A percentile compares a stretch with the other conserved stretches of the same genome.
Evolutionary conservation across 2,797 vertebrate genomes (phyloP).

Genomic region (Mus caroli): DNA sequence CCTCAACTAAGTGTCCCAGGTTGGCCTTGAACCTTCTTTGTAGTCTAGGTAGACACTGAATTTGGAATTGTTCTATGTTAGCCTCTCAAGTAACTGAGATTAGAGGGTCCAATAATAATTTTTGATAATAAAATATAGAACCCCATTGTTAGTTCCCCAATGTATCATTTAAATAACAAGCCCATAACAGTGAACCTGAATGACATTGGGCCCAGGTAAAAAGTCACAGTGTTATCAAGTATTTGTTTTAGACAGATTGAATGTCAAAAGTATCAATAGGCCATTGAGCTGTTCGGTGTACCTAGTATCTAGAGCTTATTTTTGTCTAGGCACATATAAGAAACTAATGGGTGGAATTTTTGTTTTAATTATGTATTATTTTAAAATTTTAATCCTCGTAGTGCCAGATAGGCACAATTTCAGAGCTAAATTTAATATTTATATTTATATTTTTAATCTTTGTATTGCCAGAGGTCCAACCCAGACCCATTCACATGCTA

Average conservation of each 20-base stretch:
- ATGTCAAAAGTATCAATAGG: conserved; percentile 37
- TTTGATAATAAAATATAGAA: conserved; percentile 51
- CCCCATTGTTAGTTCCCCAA: not conserved
- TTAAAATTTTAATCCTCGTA: not conserved
- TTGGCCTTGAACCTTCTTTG: not conserved
- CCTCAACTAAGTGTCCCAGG: not conserved
- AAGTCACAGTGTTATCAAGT: conserved; percentile 31
- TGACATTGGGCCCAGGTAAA: conserved; percentile 30
- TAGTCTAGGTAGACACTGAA: not conserved
- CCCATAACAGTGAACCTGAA: not conserved
- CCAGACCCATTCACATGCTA: not conserved
- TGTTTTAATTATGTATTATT: conserved; percentile 23
- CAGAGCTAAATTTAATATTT: not conserved
- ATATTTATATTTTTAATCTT: not conserved
- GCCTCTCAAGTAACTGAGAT: not conserved
- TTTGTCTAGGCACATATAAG: not conserved
- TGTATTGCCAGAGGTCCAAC: not conserved
- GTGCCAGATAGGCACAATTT: not conserved
- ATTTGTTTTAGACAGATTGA: conserved; percentile 45
- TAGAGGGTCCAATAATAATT: not conserved
- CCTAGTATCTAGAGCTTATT: conserved; percentile 28
- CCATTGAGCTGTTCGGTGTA: not conserved
- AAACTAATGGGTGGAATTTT: not conserved
- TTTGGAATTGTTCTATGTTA: not conserved
- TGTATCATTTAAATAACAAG: conserved; percentile 56